Base-by-base conservation (phyloP, 2,797 vertebrate species). In the Streptopelia turtur region DNA sequence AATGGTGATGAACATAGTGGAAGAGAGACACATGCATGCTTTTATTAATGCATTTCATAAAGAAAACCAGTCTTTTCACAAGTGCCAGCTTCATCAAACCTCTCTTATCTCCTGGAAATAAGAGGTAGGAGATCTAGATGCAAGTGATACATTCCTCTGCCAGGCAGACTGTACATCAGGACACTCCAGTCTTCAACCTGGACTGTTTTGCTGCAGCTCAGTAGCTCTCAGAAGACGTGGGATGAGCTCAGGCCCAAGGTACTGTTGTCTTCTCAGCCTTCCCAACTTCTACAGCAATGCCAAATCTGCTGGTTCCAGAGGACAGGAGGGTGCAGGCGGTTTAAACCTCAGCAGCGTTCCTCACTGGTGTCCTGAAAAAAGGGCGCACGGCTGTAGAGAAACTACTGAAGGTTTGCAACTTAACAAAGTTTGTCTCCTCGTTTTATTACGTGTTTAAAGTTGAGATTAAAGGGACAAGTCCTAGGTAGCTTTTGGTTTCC, bases 401-500 rank as follows among this genome's bases (percentile, higher is more conserved):
- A 49, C 17, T 79, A 10, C 21, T 15, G 60, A 61, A 52, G 16
- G 11, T 69, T 86, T 88, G 77, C 11, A 59, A 2, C 30, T 55
- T 37, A 11, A 52, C 45, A 7, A 20, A 14, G 6, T 22, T 88
- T 69, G 30, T 43, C 43, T 28, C 27, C 27, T 90, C 20, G 9
- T 82, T 89, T 83, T 70, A 24, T 28, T 16, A 18, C 14, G 5
- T 6, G 24, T 75, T 82, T 53, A 16, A 88, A 84, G 81, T 35
- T 84, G 63, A 75, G 83, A 89, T 94, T 35, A 92, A 90, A 87
- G 70, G 63, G 55, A 61, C n/a, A 17, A 87, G 50, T 50, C 47
- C 27, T 41, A 45, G 24, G 21, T 61, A 81, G 65, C 39, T 94
- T 37, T 70, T 28, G 1, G 22, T 89, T 68, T 79, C 93, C 86